Evolutionary conservation across 2,797 vertebrate species (phyloP), one percentile per base, ranked within the genome.

Genomic region (Enteromius trimaculatus): DNA sequence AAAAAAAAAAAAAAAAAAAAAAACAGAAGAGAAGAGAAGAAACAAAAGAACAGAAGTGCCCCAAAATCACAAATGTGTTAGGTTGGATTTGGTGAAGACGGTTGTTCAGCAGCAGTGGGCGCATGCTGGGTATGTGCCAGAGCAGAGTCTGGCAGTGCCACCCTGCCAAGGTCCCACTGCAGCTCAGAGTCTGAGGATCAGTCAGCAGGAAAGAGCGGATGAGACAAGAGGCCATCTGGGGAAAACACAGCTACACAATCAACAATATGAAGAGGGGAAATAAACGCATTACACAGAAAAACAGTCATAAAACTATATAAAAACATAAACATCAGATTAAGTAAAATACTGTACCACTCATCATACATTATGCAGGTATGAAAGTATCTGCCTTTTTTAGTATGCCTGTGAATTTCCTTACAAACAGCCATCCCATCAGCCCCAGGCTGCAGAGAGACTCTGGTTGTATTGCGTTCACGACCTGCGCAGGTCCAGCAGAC

Each of bases 131-230:
- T 23, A 21, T 66, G 55, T 14, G 75, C 75, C 81, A 79, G 47
- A 42, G 64, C 55, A 55, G 64, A 81, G 77, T 44, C 31, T 65
- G 69, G 34, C 58, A 84, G 21, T 60, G 31, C 62, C 53, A 68
- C 29, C 14, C 68, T 66, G 77, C 69, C 37, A 64, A 70, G 89
- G 88, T 82, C 86, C 86, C 78, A 77, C 65, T 72, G 51, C 77
- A 75, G 44, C 65, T 70, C 44, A 53, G 77, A 72, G 44, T 47
- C 34, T 23, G 60, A 79, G 39, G 75, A 82, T 72, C 31, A 79
- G 47, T 74, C 80, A 75, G 51, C 62, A 79, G 80, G 77, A 76
- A 70, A 37, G 70, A 74, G 49, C 29, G 34, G 60, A 79, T 78
- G 34, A 69, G 42, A 58, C 62, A 23, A 69, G 62, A 80, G 58